These are phyloP conservation scores for Egretta garzetta DNA, from an alignment of 2,113 vertebrate species.

Conservation along the genomic window DNA sequence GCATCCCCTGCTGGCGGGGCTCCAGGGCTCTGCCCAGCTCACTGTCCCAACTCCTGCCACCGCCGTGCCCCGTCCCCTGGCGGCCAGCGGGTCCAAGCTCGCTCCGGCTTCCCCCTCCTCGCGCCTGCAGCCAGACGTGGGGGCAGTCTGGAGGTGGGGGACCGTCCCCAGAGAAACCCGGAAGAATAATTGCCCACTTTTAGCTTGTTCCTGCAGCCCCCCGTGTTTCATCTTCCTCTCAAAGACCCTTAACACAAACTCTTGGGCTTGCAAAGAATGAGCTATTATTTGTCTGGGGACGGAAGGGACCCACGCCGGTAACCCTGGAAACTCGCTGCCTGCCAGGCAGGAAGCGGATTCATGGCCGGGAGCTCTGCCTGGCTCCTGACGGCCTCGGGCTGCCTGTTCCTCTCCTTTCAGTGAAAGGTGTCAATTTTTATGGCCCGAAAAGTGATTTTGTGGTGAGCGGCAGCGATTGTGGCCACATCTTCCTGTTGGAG, in stretches of 20 bases:
- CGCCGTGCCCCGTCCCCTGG: rapidly evolving
- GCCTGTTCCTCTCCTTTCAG: slow-evolving; percentile 67
- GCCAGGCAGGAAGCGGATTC: neutral
- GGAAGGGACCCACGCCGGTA: neutral
- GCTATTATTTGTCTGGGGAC: neutral
- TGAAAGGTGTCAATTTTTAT: slow-evolving; percentile 94
- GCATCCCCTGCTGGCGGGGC: neutral
- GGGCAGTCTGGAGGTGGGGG: neutral
- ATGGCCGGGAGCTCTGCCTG: neutral
- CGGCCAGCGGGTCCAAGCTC: neutral
- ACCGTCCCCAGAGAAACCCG: neutral
- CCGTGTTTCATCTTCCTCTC: neutral
- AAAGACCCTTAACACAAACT: neutral
- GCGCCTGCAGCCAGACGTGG: rapidly evolving
- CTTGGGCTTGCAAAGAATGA: neutral
- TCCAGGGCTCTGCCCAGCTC: neutral
- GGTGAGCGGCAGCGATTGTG: slow-evolving; percentile 93
- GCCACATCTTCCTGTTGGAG: slow-evolving; percentile 95
- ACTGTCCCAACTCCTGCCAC: rapidly evolving
- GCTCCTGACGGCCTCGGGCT: neutral
- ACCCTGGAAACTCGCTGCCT: neutral
- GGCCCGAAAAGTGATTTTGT: slow-evolving; percentile 92
- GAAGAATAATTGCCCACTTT: neutral
- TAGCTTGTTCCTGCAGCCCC: neutral
- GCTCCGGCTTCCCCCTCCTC: neutral